These are phyloP conservation scores for Chloroceryle inda DNA, from an alignment of 2,797 vertebrate species.

Conservation along the genomic window DNA sequence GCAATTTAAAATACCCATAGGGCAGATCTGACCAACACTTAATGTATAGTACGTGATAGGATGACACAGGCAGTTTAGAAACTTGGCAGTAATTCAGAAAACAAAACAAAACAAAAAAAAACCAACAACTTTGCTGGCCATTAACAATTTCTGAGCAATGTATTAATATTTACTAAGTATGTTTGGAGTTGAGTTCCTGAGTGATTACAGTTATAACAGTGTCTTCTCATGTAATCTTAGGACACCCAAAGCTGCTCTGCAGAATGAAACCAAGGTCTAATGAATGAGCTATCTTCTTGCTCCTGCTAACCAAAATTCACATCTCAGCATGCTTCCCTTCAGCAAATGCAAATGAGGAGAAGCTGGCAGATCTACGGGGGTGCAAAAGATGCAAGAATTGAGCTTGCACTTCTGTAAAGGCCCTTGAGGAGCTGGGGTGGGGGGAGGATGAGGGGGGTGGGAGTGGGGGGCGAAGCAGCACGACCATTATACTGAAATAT, in stretches of 20 bases:
- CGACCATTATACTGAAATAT: neutral
- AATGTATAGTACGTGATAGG: conserved; percentile 9
- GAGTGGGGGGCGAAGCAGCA: neutral
- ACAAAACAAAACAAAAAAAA: neutral
- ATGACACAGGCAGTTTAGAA: conserved; percentile 56
- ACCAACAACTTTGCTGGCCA: neutral
- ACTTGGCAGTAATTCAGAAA: conserved; percentile 34
- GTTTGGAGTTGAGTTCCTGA: conserved; percentile 54
- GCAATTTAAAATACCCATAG: conserved; percentile 53
- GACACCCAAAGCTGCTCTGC: conserved; percentile 28
- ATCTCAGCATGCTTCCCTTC: neutral
- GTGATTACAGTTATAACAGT: conserved; percentile 59
- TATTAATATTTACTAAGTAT: conserved; percentile 32
- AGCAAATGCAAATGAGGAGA: neutral
- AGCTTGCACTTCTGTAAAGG: neutral
- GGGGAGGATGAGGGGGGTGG: fast-evolving
- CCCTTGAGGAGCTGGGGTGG: neutral
- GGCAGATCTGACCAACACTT: conserved; percentile 42
- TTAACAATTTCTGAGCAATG: conserved; percentile 29
- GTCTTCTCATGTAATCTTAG: conserved; percentile 57
- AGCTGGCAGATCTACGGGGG: neutral
- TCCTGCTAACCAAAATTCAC: conserved; percentile 35
- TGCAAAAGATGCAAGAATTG: neutral
- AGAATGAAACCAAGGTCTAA: conserved; percentile 62
- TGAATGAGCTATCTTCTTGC: conserved; percentile 48